phyloP scores from a whole-genome alignment of 2,113 vertebrate species.

The Scortum barcoo region DNA sequence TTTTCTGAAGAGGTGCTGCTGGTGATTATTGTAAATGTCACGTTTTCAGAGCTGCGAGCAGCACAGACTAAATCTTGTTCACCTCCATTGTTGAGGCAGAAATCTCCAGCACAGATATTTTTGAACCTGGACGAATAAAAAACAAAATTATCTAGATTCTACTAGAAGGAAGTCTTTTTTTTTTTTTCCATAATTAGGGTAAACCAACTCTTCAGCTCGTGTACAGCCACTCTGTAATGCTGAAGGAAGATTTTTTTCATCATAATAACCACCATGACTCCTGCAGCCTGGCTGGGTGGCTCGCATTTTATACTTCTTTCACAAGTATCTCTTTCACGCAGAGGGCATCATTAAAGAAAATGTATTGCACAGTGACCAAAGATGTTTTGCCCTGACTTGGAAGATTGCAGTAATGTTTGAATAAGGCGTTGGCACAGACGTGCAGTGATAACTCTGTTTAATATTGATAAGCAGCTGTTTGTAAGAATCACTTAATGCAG shows the following conservation, averaged over 20 bases:
- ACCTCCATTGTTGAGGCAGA: background rate
- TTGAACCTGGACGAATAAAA: background rate
- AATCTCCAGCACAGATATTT: background rate
- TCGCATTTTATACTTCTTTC: no score
- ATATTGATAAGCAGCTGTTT: background rate
- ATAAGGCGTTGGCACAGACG: background rate
- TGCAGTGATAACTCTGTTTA: background rate
- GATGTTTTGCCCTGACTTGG: no score
- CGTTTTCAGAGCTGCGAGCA: background rate
- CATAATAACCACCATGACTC: no score
- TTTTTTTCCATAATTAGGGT: background rate
- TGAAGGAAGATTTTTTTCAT: no score
- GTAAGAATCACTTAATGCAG: background rate
- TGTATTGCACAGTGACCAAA: no score
- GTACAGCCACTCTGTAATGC: no score
- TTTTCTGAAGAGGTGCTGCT: background rate
- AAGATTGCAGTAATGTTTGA: background rate
- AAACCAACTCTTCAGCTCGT: background rate
- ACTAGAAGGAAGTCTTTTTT: no score
- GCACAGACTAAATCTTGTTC: background rate
- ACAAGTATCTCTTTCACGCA: background rate
- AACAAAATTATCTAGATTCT: background rate
- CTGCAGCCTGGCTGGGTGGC: no score
- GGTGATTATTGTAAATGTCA: background rate
- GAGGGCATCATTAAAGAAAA: background rate